A percentile compares a stretch with the other conserved stretches of the same genome.
phyloP scores from a whole-genome alignment of 2,113 vertebrate species.

The Paradoxurus hermaphroditus region DNA sequence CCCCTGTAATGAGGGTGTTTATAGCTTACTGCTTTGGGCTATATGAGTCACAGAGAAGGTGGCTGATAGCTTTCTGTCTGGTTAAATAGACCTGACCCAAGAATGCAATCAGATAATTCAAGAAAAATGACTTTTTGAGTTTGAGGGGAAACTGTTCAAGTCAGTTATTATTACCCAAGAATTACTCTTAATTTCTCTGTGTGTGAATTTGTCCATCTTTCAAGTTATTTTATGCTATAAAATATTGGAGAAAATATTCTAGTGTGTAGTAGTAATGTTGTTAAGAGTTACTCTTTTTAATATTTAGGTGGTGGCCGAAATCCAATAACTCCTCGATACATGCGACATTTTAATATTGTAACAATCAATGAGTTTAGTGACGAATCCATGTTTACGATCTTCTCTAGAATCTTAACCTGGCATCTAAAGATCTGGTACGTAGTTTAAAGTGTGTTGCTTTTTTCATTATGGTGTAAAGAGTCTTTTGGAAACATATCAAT shows the following conservation, averaged over 20 bases:
- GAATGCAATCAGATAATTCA: conserved; percentile 12
- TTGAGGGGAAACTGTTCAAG: neutral
- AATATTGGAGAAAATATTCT: neutral
- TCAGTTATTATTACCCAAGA: neutral
- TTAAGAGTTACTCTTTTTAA: conserved; percentile 34
- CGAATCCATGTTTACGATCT: conserved; percentile 92
- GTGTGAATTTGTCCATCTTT: neutral
- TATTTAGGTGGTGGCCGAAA: conserved; percentile 91
- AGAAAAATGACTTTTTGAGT: neutral
- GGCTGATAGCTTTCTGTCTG: neutral
- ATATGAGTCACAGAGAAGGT: neutral
- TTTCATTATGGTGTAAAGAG: neutral
- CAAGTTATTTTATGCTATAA: neutral
- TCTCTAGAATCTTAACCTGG: conserved; percentile 92
- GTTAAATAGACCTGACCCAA: neutral
- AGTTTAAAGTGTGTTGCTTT: neutral
- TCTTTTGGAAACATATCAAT: neutral
- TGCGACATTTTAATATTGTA: conserved; percentile 92
- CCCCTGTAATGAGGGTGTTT: neutral
- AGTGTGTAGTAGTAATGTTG: neutral
- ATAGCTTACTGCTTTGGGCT: neutral
- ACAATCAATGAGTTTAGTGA: conserved; percentile 95
- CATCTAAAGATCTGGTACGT: conserved; percentile 89
- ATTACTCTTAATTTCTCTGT: neutral
- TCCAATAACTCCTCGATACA: conserved; percentile 90